Evolutionary conservation across 2,888 invertebrate genomes (phyloP).

Genomic region (Pheosia tremula): DNA sequence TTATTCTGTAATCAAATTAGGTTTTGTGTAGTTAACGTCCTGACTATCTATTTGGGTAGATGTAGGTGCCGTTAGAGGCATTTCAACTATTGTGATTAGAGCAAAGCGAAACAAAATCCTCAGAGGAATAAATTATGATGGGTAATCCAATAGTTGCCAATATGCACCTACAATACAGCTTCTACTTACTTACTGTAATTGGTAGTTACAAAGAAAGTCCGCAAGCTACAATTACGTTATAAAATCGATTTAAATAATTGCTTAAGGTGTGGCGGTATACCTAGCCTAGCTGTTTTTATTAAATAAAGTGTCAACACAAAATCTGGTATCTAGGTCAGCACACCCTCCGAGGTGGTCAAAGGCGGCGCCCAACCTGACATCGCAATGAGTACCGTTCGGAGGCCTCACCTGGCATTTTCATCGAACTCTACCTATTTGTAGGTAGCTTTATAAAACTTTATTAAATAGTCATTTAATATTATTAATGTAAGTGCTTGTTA

Average conservation of each 20-base stretch:
- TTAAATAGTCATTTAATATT: too few species aligned
- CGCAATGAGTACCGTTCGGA: not conserved
- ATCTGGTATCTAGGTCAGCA: slow-evolving; percentile 64
- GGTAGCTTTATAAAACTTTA: too few species aligned
- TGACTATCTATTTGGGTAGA: too few species aligned
- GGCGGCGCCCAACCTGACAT: slow-evolving; percentile 35
- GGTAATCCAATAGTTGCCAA: too few species aligned
- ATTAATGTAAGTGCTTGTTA: not conserved
- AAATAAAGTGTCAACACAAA: slow-evolving; percentile 57
- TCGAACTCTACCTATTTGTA: slow-evolving; percentile 11
- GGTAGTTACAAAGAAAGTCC: not conserved
- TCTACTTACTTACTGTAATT: not conserved
- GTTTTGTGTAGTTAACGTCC: too few species aligned
- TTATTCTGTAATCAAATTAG: too few species aligned
- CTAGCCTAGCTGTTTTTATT: slow-evolving; percentile 39
- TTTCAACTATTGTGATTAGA: too few species aligned
- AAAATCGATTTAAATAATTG: slow-evolving; percentile 2
- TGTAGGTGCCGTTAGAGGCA: too few species aligned
- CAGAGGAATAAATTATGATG: too few species aligned
- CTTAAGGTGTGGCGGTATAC: slow-evolving; percentile 38
- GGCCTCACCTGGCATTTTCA: slow-evolving; percentile 14
- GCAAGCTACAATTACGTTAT: not conserved
- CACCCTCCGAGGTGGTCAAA: slow-evolving; percentile 45
- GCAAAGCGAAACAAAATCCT: too few species aligned
- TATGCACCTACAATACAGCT: too few species aligned